A percentile compares a stretch with the other conserved stretches of the same genome.
Conservation (phyloP, 2,797 vertebrate genomes). For the Anguilla obscura region DNA sequence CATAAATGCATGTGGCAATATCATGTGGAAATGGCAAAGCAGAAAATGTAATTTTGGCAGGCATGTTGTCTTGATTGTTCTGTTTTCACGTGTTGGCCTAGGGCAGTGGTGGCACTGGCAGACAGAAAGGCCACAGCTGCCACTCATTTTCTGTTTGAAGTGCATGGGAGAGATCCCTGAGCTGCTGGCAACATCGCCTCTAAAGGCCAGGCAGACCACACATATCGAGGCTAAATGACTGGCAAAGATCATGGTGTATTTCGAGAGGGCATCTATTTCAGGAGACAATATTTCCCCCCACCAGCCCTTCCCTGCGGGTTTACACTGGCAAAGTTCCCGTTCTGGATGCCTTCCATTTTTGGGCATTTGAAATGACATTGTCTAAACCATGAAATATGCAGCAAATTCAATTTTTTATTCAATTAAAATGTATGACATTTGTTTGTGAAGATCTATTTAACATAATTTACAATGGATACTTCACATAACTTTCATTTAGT, state of each 20-base stretch:
- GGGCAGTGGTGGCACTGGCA: slow-evolving; percentile 12
- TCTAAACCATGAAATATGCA: slow-evolving; percentile 8
- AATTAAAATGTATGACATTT: slow-evolving; percentile 10
- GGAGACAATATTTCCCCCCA: not conserved
- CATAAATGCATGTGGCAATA: slow-evolving; percentile 22
- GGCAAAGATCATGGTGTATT: not conserved
- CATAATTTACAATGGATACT: slow-evolving; percentile 17
- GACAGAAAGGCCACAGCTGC: slow-evolving; percentile 17
- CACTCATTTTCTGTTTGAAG: slow-evolving; percentile 18
- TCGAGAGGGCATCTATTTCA: not conserved
- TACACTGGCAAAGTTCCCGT: not conserved
- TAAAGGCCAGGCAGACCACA: not conserved
- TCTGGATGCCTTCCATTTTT: not conserved
- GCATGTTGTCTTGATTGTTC: slow-evolving; percentile 23
- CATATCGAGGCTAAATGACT: not conserved
- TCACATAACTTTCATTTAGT: not conserved
- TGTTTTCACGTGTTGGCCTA: slow-evolving; percentile 13
- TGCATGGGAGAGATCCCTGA: slow-evolving; percentile 13
- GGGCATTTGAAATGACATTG: not conserved
- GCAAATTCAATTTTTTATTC: not conserved
- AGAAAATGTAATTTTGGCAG: slow-evolving; percentile 23
- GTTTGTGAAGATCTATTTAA: not conserved
- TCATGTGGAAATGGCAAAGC: slow-evolving; percentile 20
- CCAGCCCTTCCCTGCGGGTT: not conserved
- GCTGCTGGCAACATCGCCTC: not conserved